A percentile compares a stretch with the other conserved stretches of the same genome.
These are phyloP conservation scores for Hydrophis major DNA, from an alignment of 2,797 vertebrate species.

Conservation along the genomic window DNA sequence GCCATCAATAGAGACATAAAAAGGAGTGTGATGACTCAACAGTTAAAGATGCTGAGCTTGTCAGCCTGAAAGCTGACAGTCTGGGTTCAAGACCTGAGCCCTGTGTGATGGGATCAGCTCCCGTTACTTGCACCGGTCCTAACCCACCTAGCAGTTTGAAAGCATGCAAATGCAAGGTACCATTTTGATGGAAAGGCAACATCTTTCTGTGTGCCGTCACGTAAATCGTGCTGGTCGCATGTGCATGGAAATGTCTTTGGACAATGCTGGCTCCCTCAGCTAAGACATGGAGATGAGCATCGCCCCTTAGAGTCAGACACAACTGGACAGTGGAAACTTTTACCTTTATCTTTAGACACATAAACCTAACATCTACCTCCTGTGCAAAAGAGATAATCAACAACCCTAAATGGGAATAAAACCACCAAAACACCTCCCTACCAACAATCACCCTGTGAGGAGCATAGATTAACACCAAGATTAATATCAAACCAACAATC, in stretches of 20 bases:
- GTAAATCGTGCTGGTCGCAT: not conserved
- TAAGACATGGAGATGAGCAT: not conserved
- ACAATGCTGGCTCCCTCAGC: not conserved
- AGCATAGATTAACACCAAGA: too few species aligned
- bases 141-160: not conserved
- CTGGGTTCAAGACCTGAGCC: too few species aligned
- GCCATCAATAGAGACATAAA: not conserved
- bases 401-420: not conserved
- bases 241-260: not conserved
- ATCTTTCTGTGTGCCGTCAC: not conserved
- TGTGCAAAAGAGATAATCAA: too few species aligned
- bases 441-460: not conserved
- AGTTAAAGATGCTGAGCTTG: not conserved
- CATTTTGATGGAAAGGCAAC: not conserved
- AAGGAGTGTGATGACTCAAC: not conserved
- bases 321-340: not conserved
- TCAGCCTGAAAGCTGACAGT: not conserved
- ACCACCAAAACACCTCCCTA: not conserved
- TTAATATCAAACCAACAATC: not conserved
- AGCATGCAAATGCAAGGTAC: not conserved
- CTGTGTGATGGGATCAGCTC: not conserved
- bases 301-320: not conserved
- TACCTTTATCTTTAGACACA: too few species aligned
- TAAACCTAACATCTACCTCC: too few species aligned
- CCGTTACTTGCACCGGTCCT: not conserved